Evolutionary conservation across 2,113 vertebrate genomes (phyloP), one percentile per base, ranked within the genome.

Genomic region (Polyodon spathula): DNA sequence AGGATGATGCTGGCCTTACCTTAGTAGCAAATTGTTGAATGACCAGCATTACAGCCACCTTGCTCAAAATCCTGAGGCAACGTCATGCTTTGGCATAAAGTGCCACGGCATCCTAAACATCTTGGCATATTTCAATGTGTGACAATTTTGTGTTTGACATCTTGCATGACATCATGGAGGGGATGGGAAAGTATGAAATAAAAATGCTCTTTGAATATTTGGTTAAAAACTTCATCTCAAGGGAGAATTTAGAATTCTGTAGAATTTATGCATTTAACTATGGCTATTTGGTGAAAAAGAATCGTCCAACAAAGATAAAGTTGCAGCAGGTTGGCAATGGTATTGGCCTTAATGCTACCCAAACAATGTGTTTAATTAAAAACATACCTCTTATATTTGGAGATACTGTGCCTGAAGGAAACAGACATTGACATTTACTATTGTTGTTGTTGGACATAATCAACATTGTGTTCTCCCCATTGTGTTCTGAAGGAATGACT

Each of bases 161-260:
- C 44, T 2, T 27, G 51, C 51, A 53, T 53, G 51, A 53, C 6
- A 14, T 53, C 3, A 4, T 53, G 16, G 51, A 53, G 51, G 16
- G 51, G 12, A 5, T 53, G 2, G 12, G 51, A 14, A 3, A n/a
- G 16, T 17, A 16, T 53, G 51, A 53, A 53, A 53, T 16, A 14
- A 12, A 53, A 53, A 15, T 53, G 51, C 51, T 53, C 16, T 53
- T 7, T 53, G 51, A 53, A 17, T 53, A 53, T 17, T 53, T 53
- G 16, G 51, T 8, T 17, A 14, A 53, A 17, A 53, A 44, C 42
- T 44, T 44, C 2, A 53, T 53, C 12, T 2, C 7, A 16, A 53
- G 11, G 51, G 15, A 17, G 7, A n/a, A 12, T 5, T 53, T 53
- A 12, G 6, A 43, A n/a, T 6, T 53, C 7, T 53, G 51, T 3